Percentiles rank a stretch among this genome's conserved stretches.
Conservation (phyloP, 2,113 vertebrate genomes). For the Microtus montanus region DNA sequence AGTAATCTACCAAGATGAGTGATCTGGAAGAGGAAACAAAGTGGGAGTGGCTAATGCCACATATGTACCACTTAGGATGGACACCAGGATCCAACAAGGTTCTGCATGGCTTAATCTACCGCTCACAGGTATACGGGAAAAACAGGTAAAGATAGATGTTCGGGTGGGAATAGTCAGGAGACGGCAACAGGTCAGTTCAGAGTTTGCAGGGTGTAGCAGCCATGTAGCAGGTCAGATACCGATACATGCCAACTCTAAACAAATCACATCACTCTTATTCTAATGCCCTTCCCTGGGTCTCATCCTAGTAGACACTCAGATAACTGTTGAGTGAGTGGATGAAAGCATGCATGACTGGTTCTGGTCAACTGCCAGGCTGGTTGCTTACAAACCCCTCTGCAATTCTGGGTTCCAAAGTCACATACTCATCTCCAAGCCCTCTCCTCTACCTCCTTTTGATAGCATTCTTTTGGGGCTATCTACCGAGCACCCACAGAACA, state of each 20-base stretch:
- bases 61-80: background rate
- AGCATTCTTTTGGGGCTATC: background rate
- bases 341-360: background rate
- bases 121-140: background rate
- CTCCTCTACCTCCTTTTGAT: background rate
- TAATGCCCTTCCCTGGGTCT: conserved; percentile 20
- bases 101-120: background rate
- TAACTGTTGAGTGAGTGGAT: conserved; percentile 22
- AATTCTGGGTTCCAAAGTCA: background rate
- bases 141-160: background rate
- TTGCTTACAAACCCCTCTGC: conserved; percentile 13
- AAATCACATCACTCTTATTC: conserved; percentile 8
- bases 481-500: background rate
- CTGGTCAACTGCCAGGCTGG: conserved; percentile 17
- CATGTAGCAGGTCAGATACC: background rate
- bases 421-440: background rate
- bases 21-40: background rate
- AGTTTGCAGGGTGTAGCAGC: background rate
- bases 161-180: background rate
- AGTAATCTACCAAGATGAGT: background rate
- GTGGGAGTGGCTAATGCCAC: background rate
- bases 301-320: background rate
- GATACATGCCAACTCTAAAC: background rate
- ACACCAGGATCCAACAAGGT: background rate
- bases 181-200: background rate